Evolutionary conservation across 2,888 invertebrate species (phyloP).

Genomic region (Tuberolachnus salignus): DNA sequence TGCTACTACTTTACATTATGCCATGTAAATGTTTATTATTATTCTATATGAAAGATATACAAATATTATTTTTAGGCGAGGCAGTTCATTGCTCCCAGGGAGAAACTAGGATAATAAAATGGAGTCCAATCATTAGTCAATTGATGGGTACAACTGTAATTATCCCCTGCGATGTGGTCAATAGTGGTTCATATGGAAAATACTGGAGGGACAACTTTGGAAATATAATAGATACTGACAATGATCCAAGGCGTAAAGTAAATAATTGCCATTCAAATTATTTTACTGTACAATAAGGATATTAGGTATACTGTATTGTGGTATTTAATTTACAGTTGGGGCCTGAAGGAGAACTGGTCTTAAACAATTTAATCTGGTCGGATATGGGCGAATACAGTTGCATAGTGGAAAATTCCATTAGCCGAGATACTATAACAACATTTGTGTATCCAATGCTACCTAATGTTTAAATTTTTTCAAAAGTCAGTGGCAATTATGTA

Average conservation of each 20-base stretch:
- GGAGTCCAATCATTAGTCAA: slow-evolving; percentile 67
- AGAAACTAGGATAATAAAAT: slow-evolving; percentile 58
- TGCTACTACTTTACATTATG: no score
- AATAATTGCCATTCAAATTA: background rate
- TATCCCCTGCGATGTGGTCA: slow-evolving; percentile 72
- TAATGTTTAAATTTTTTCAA: slow-evolving; percentile 9
- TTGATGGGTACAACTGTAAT: slow-evolving; percentile 69
- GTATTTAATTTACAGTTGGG: slow-evolving; percentile 31
- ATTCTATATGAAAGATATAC: no score
- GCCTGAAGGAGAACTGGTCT: slow-evolving; percentile 66
- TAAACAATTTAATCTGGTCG: slow-evolving; percentile 73
- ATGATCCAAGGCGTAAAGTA: slow-evolving; percentile 38
- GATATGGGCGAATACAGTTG: slow-evolving; percentile 87
- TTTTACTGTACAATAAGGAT: background rate
- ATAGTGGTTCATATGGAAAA: slow-evolving; percentile 70
- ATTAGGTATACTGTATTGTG: background rate
- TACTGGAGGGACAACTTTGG: slow-evolving; percentile 72
- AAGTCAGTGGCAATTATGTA: background rate
- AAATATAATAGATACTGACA: slow-evolving; percentile 63
- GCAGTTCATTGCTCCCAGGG: slow-evolving; percentile 48
- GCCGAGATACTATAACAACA: slow-evolving; percentile 70
- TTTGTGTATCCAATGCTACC: slow-evolving; percentile 74
- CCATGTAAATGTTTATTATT: no score
- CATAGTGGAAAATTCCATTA: slow-evolving; percentile 72
- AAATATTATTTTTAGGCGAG: slow-evolving; percentile 17